Evolutionary conservation across 2,888 invertebrate species (phyloP), one percentile per base, ranked within the genome.

Genomic region (Luffia ferchaultella): DNA sequence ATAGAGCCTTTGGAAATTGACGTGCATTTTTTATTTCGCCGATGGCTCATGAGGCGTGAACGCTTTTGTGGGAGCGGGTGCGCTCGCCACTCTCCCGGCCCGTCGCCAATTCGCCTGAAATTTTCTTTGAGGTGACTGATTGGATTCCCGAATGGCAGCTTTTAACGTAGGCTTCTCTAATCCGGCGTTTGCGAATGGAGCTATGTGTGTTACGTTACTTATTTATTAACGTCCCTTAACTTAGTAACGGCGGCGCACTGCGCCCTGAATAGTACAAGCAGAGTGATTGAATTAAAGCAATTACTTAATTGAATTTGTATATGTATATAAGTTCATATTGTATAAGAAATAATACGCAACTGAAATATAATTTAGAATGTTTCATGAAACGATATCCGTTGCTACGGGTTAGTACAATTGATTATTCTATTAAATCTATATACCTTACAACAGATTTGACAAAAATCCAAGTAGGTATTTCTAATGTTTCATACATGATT

Each of bases 21-120:
- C 61, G 65, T 76, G 73, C 76, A 73, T 77, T 75, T 78, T 79
- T 80, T 79, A 78, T 78, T 73, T 67, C 62, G 65, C 67, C 78
- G 78, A 79, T 79, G 79, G 74, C 75, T 73, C 62, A 58, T 55
- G 50, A 49, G 64, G 60, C 61, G 18, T 49, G 40, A 48, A 48
- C 40, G 48, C 48, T 48, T 48, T 48, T 42, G 42, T 18, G 47
- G n/a, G 46, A 17, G 30, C 44, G 53, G 53, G 54, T 53, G 55
- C 54, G 56, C 56, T 58, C 60, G 61, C 58, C 56, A 57, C 61
- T 60, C 66, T 69, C 67, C 64, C 68, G 65, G 66, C 64, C 63
- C 59, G 57, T 56, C 61, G 68, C 66, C 76, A 72, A 77, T 76
- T 76, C 76, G 71, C 63, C 62, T 60, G 65, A 66, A 69, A 70